These are phyloP conservation scores for Indicator indicator DNA, from an alignment of 2,113 vertebrate species.

Conservation along the genomic window DNA sequence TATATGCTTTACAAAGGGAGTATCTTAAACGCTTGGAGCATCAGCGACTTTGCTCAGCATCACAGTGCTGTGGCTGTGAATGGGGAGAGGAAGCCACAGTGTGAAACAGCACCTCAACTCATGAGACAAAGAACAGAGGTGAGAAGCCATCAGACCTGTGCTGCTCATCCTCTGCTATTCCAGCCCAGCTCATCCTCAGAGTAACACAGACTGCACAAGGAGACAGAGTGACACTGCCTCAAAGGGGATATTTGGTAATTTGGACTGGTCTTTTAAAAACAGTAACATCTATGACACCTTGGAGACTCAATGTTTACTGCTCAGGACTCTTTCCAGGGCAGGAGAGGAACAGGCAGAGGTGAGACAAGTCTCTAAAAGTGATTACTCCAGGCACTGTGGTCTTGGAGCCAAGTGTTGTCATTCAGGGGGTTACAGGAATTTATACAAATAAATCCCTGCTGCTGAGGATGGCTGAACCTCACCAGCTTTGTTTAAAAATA, in stretches of 20 bases:
- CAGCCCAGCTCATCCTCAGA: background rate
- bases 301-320: background rate
- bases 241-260: background rate
- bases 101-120: background rate
- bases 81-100: rapidly evolving
- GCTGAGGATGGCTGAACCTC: background rate
- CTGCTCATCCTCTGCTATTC: background rate
- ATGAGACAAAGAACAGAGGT: background rate
- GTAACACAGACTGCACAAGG: rapidly evolving
- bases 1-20: background rate
- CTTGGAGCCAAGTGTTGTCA: rapidly evolving
- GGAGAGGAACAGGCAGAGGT: background rate
- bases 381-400: background rate
- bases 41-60: background rate
- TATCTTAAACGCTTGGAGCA: background rate
- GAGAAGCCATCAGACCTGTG: background rate
- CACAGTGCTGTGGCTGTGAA: background rate
- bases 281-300: background rate
- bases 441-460: background rate
- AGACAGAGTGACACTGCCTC: background rate
- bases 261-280: background rate
- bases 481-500: background rate
- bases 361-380: background rate
- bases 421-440: background rate
- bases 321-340: background rate